A percentile compares a stretch with the other conserved stretches of the same genome.
Conservation (phyloP, 2,888 invertebrate species). For the Fragum whitleyi region DNA sequence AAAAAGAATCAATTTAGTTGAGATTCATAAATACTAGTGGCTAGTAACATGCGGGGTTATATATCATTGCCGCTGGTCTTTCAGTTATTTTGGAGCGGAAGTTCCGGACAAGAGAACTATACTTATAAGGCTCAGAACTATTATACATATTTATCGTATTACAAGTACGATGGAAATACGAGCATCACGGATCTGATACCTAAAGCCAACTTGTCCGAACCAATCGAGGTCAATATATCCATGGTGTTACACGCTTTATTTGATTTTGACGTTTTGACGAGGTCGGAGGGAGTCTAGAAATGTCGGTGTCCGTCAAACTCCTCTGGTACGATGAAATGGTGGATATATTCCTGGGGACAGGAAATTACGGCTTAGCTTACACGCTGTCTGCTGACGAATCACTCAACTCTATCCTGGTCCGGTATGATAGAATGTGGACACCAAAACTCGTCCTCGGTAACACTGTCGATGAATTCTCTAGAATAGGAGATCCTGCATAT, state of each 20-base stretch:
- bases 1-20: no score
- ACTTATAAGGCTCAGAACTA: background rate
- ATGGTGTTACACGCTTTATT: constrained; percentile 33
- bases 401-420: constrained; percentile 14
- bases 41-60: no score
- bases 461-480: constrained; percentile 27
- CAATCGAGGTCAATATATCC: constrained; percentile 12
- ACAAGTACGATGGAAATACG: background rate
- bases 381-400: background rate
- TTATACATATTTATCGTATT: background rate
- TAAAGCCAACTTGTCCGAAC: background rate
- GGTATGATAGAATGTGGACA: constrained; percentile 52
- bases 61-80: no score
- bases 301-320: constrained; percentile 31
- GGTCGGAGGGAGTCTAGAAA: constrained; percentile 33
- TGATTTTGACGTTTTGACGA: constrained; percentile 54
- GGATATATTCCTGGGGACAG: background rate
- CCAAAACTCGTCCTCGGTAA: constrained; percentile 48
- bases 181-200: constrained; percentile 7
- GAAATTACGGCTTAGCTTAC: background rate
- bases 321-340: constrained; percentile 46
- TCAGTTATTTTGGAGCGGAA: no score
- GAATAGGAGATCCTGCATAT: constrained; percentile 34
- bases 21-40: no score
- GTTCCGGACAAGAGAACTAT: background rate